These are phyloP conservation scores for Ptilodon capucinus DNA, from an alignment of 2,888 invertebrate species.

Conservation along the genomic window DNA sequence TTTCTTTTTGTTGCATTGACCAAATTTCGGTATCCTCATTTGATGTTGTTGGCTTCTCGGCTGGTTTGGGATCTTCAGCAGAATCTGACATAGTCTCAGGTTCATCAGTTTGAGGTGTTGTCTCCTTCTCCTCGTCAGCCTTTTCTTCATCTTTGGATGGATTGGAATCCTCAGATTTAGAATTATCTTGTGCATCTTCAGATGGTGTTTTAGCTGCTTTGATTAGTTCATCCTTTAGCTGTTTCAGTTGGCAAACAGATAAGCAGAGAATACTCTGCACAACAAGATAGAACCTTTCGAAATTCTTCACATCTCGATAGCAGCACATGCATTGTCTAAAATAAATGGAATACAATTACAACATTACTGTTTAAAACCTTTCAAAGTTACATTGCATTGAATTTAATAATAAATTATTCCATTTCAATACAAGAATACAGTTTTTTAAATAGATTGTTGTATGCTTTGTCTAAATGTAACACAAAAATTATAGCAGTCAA, in stretches of 20 bases:
- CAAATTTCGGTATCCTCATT: slow-evolving; percentile 80
- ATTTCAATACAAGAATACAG: neutral
- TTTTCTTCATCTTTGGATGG: slow-evolving; percentile 44
- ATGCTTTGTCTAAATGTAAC: neutral
- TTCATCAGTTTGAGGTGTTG: slow-evolving; percentile 38
- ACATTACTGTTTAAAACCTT: neutral
- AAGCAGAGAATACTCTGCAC: slow-evolving; percentile 93
- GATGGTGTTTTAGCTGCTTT: slow-evolving; percentile 57
- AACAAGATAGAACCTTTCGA: slow-evolving; percentile 94
- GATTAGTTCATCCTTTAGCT: slow-evolving; percentile 84
- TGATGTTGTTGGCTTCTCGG: slow-evolving; percentile 35
- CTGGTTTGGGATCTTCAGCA: slow-evolving; percentile 48
- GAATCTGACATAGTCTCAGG: slow-evolving; percentile 42
- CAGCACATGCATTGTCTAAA: slow-evolving; percentile 97
- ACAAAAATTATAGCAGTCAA: neutral
- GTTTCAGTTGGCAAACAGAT: slow-evolving; percentile 91
- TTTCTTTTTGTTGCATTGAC: slow-evolving; percentile 93
- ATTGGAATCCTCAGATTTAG: slow-evolving; percentile 40
- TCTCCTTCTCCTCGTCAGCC: slow-evolving; percentile 48
- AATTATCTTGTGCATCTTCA: slow-evolving; percentile 53
- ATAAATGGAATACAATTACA: slow-evolving; percentile 28
- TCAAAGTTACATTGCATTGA: neutral
- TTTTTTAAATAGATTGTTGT: neutral
- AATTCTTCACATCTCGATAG: slow-evolving; percentile 95
- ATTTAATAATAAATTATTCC: neutral